Conservation (phyloP, 1,140 invertebrate genomes). For the Drosophila kurseongensis region DNA sequence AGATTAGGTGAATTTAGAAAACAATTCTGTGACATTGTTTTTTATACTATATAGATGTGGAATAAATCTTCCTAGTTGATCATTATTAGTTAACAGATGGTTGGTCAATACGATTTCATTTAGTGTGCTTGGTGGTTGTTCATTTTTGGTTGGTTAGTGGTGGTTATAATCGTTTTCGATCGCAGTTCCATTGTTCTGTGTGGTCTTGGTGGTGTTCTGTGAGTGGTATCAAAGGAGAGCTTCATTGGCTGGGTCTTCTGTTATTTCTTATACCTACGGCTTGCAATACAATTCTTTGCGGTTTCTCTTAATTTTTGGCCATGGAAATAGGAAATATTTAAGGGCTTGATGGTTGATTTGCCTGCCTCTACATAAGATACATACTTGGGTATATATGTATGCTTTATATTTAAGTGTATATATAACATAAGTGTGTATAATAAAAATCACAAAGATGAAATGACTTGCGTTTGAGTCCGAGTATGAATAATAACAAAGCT, state of each 20-base stretch:
- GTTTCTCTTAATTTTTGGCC: constrained; percentile 7
- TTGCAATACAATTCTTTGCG: constrained; percentile 17
- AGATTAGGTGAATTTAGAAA: not conserved
- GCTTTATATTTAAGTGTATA: constrained; percentile 24
- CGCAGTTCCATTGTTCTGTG: constrained; percentile 24
- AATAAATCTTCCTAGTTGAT: constrained; percentile 1
- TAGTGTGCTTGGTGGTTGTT: constrained; percentile 28
- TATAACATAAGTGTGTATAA: constrained; percentile 35
- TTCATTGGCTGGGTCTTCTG: constrained; percentile 16
- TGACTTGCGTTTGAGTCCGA: constrained; percentile 62
- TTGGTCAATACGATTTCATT: constrained; percentile 1
- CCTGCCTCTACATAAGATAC: constrained; percentile 30
- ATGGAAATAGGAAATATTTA: constrained; percentile 22
- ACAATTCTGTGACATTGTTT: constrained; percentile 2
- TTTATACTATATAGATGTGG: not conserved
- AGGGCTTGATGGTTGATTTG: constrained; percentile 15
- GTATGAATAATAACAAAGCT: constrained; percentile 37
- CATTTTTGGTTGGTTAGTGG: constrained; percentile 21
- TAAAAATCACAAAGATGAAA: constrained; percentile 73
- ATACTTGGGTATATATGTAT: constrained; percentile 39
- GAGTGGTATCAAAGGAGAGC: constrained; percentile 4
- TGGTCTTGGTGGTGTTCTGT: constrained; percentile 20
- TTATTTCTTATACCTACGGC: constrained; percentile 28
- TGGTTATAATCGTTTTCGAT: constrained; percentile 1
- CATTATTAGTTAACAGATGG: not conserved